Conservation (phyloP, 2,113 vertebrate genomes). For the Cnemophilus loriae region DNA sequence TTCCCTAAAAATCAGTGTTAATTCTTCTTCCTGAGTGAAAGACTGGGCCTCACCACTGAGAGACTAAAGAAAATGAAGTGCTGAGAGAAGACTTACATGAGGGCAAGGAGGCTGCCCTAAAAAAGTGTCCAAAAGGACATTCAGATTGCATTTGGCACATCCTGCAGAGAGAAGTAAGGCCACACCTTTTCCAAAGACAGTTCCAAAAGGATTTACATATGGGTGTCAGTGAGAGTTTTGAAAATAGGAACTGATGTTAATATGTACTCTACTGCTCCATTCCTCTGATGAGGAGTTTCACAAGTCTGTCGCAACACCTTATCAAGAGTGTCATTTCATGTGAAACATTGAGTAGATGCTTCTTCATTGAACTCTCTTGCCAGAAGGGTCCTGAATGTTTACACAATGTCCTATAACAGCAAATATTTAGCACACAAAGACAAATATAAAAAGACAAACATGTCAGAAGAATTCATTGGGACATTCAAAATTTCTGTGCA, state of each 20-base stretch:
- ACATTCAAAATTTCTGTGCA: background rate
- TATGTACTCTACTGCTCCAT: background rate
- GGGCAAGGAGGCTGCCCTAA: background rate
- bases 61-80: background rate
- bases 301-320: background rate
- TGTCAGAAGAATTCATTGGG: background rate
- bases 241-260: background rate
- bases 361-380: background rate
- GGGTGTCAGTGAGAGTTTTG: background rate
- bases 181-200: background rate
- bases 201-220: background rate
- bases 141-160: background rate
- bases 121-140: background rate
- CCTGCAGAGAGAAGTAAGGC: background rate
- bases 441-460: background rate
- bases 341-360: background rate
- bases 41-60: background rate
- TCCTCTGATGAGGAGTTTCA: background rate
- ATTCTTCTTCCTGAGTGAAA: background rate
- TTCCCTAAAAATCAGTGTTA: background rate
- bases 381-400: background rate
- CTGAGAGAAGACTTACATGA: background rate
- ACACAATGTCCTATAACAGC: background rate
- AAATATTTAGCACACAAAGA: background rate
- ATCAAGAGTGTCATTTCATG: background rate